These are phyloP conservation scores for Pemphigus obesinymphae DNA, from an alignment of 1,140 invertebrate species.

Conservation along the genomic window DNA sequence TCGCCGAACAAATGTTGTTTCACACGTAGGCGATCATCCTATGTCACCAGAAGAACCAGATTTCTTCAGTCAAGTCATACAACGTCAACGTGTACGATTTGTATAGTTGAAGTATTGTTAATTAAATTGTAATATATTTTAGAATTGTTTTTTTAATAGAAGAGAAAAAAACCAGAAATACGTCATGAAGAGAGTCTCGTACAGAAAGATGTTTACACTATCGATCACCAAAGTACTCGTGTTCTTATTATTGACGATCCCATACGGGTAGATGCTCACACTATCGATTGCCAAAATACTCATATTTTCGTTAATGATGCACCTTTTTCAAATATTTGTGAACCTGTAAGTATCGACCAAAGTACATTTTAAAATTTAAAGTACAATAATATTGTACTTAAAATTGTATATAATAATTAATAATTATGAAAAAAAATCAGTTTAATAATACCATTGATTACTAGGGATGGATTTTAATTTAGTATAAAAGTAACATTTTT, in stretches of 20 bases:
- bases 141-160: background rate
- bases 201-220: background rate
- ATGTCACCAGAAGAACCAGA: background rate
- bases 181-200: background rate
- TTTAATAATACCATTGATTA: too few species aligned
- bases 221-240: background rate
- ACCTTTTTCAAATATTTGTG: background rate
- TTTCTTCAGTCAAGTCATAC: conserved; percentile 2
- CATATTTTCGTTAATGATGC: background rate
- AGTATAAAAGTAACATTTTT: too few species aligned
- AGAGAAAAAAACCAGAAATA: background rate
- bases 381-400: background rate
- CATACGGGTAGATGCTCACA: background rate
- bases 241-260: background rate
- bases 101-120: background rate
- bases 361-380: too few species aligned
- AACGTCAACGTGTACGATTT: background rate
- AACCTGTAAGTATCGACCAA: background rate
- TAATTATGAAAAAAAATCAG: background rate
- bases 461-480: too few species aligned
- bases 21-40: background rate
- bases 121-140: background rate
- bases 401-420: background rate
- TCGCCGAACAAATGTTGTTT: background rate
- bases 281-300: background rate